Conservation (phyloP, 2,113 vertebrate genomes). For the Sturnus vulgaris region DNA sequence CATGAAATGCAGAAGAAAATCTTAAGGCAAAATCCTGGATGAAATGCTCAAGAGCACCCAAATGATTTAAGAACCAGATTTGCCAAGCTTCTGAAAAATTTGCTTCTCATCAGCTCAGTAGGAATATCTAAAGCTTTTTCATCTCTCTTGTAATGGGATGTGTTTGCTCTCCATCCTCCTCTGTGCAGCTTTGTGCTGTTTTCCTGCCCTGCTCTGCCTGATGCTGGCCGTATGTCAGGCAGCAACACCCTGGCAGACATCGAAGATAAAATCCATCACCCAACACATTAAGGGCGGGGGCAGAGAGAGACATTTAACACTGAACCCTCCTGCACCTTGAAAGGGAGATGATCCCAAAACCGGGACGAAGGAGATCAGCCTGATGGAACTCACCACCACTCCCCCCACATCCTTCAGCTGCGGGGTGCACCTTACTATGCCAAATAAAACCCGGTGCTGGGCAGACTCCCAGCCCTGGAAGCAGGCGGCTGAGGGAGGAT, state of each 20-base stretch:
- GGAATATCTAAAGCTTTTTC: not conserved
- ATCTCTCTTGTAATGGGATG: not conserved
- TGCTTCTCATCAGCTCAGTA: accelerated
- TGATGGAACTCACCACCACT: not conserved
- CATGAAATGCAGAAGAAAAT: not conserved
- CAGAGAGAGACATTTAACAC: not conserved
- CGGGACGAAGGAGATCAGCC: not conserved
- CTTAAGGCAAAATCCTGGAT: not conserved
- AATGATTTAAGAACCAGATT: not conserved
- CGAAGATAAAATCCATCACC: accelerated
- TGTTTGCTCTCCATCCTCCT: not conserved
- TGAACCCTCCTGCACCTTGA: not conserved
- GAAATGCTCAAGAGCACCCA: not conserved
- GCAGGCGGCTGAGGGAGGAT: not conserved
- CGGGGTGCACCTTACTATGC: accelerated
- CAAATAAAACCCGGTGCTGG: not conserved
- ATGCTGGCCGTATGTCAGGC: not conserved
- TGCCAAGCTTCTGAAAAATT: not conserved
- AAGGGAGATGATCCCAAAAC: not conserved
- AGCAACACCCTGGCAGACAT: not conserved
- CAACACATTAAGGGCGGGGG: not conserved
- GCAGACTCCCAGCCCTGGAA: not conserved
- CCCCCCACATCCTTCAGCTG: not conserved
- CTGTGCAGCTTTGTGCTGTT: not conserved
- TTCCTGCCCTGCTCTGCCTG: not conserved